phyloP scores from a whole-genome alignment of 2,113 vertebrate species.

The Callionymus lyra region DNA sequence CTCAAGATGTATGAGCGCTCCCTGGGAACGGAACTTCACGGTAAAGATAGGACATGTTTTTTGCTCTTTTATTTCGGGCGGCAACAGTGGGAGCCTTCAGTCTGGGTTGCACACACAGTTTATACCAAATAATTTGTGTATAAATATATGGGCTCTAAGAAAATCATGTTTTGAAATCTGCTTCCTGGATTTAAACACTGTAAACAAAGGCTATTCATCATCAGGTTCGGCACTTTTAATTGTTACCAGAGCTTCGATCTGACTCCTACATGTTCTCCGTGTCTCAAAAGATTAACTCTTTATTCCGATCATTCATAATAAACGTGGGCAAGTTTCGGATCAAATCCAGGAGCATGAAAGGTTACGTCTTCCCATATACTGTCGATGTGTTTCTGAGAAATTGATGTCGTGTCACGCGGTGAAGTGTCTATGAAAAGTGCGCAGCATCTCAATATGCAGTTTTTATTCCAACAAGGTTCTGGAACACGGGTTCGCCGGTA shows the following conservation, averaged over 20 bases:
- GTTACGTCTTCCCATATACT: no score
- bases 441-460: no score
- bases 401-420: no score
- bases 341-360: no score
- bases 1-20: constrained; percentile 66
- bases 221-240: constrained; percentile 65
- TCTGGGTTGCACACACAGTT: constrained; percentile 47
- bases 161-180: constrained; percentile 68
- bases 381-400: no score
- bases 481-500: no score
- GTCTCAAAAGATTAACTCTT: no score
- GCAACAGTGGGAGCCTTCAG: constrained; percentile 51
- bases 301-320: no score
- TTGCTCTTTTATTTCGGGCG: constrained; percentile 68
- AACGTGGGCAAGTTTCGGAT: no score
- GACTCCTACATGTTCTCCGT: no score
- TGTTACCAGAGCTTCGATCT: constrained; percentile 55
- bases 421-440: no score
- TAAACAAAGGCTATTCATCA: constrained; percentile 75
- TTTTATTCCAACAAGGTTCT: no score
- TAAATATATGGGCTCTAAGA: constrained; percentile 17
- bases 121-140: constrained; percentile 63
- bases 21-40: constrained; percentile 65
- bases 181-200: constrained; percentile 65
- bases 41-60: constrained; percentile 71